phyloP scores from a whole-genome alignment of 2,797 vertebrate species.

The Sebastes matsubarae region DNA sequence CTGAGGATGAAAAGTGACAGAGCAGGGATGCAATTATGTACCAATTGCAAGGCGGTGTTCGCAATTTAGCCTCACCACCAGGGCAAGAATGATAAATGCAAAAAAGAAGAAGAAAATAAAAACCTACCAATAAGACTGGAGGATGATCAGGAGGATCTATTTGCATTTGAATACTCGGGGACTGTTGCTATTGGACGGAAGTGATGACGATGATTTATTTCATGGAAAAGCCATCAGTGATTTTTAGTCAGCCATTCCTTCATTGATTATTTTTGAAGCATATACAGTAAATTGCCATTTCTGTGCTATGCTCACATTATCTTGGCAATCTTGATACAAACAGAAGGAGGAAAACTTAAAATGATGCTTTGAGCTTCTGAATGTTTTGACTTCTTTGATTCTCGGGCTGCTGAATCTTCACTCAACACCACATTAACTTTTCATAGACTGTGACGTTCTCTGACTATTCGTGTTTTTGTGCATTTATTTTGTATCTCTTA shows the following conservation, averaged over 20 bases:
- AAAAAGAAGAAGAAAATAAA: background rate
- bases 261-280: background rate
- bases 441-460: background rate
- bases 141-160: background rate
- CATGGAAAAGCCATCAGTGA: background rate
- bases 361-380: background rate
- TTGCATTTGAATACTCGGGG: background rate
- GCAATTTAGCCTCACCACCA: constrained; percentile 58
- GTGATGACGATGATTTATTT: background rate
- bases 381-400: background rate
- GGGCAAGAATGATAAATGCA: constrained; percentile 51
- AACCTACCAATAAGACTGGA: background rate
- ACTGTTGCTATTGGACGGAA: background rate
- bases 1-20: constrained; percentile 42
- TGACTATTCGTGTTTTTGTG: background rate
- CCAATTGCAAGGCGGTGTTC: constrained; percentile 50
- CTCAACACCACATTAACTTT: background rate
- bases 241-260: background rate
- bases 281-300: background rate
- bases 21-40: constrained; percentile 70
- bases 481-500: background rate
- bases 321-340: background rate
- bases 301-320: background rate
- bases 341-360: background rate
- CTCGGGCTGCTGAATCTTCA: background rate